Base-by-base conservation (phyloP, 2,797 vertebrate species). In the Leuciscus waleckii region DNA sequence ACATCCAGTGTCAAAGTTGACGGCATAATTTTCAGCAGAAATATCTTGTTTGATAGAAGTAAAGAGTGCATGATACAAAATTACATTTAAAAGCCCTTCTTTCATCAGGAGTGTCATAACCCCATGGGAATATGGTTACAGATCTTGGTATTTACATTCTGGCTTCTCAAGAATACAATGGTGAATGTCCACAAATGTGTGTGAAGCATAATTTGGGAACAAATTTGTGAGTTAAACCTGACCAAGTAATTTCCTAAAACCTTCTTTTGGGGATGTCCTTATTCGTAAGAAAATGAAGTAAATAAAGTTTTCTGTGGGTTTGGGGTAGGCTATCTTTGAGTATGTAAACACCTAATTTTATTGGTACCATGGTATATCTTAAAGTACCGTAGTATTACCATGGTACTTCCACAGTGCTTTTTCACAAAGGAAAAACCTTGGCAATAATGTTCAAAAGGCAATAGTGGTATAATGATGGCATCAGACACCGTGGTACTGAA, bases 161-260 rank as follows among this genome's bases (percentile, higher is more conserved):
- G 0, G 26, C n/a, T 37, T 37, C 2, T 49, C 16, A 51, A 32
- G 43, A 74, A 74, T 32, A 39, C 23, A 23, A 29, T 63, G 4
- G 8, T 43, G 14, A 19, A 46, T 67, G 26, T 21, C n/a, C 26
- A 63, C 7, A 63, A 19, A 26, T 43, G 9, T 39, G 19, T 39
- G 35, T 23, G 1, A 61, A 61, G 0, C 11, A 6, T 63, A 14
- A 1, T 63, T 63, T 63, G 61, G 5, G 2, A 29, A 63, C 13
- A 29, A 16, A 6, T 3, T 63, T 29, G 61, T 16, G 2, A 32
- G 61, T 6, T 29, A 17, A 65, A 32, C 63, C 1, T 65, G 16
- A 17, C 0, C 2, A 2, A 0, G 1, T n/a, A n/a, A 26, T 61
- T 4, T 5, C 23, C 10, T 0, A 32, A 65, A 32, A 7, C 14